These are phyloP conservation scores for Amblyraja radiata DNA, from an alignment of 2,797 vertebrate species.

Conservation along the genomic window DNA sequence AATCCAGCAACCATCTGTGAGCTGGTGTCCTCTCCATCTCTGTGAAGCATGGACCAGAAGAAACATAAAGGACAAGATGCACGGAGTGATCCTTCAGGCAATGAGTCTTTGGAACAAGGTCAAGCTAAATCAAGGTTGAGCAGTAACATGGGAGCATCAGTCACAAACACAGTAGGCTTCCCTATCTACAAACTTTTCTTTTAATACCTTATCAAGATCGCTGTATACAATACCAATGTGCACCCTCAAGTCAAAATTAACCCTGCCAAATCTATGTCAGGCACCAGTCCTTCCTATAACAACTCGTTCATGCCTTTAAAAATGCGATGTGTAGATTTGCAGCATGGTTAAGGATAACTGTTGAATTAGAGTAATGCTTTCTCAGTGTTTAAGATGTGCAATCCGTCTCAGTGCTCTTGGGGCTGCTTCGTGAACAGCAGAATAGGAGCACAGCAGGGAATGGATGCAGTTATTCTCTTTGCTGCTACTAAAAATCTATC, in stretches of 20 bases:
- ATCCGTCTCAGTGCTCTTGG: not conserved
- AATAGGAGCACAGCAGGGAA: not conserved
- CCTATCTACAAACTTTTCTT: not conserved
- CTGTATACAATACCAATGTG: not conserved
- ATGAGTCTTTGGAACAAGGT: not conserved
- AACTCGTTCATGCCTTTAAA: not conserved
- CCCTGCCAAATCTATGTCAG: not conserved
- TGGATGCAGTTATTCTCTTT: not conserved
- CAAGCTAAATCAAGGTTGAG: not conserved
- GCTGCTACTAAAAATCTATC: not conserved
- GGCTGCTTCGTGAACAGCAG: not conserved
- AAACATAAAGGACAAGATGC: not conserved
- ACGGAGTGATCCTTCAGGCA: not conserved
- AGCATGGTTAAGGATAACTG: not conserved
- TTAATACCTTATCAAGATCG: not conserved
- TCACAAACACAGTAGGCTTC: not conserved
- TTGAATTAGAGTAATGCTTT: not conserved
- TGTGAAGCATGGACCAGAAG: not conserved
- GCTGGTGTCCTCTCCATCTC: not conserved
- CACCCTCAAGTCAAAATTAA: not conserved
- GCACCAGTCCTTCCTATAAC: not conserved
- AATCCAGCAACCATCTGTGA: slow-evolving; percentile 7
- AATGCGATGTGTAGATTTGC: not conserved
- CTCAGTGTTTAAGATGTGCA: not conserved
- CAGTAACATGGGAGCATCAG: not conserved